Evolutionary conservation across 2,797 vertebrate genomes (phyloP), one percentile per base, ranked within the genome.

Genomic region (Tarsius wallacei): DNA sequence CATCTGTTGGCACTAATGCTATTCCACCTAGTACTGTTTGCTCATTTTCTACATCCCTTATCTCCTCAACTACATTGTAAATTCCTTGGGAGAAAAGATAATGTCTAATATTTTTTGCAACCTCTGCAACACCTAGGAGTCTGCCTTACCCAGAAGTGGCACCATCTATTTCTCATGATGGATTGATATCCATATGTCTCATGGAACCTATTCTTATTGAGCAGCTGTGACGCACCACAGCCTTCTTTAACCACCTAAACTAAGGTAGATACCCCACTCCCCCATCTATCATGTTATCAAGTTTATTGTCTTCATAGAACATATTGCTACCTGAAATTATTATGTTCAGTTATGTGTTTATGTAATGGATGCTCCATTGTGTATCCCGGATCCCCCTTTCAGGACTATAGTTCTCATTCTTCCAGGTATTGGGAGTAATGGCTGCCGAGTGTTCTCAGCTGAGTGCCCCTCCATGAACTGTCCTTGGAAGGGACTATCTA

Each of bases 91-190:
- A 31, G 31, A 7, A 97, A 33, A 94, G 19, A 91, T 47, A 68
- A 47, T 42, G 19, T 92, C 49, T 71, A 85, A n/a, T 81, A 7
- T 68, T 87, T 84, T 91, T 87, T 91, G 55, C 33, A 96, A 68
- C 6, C 31, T 84, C 42, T 31, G 66, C 19, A 89, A 49, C 76
- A 93, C 47, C 59, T 91, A 19, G 33, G 47, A 47, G 5, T 87
- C 16, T 51, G 42, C n/a, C 36, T 92, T n/a, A 55, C 22, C 28
- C 31, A 63, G 73, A 93, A 82, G 13, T 36, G 28, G 31, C 47
- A 55, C 55, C 57, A 42, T 68, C 6, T 90, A 82, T 89, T 93
- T 83, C 71, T 94, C 42, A 90, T 71, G n/a, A 70, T 71, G 49
- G 36, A 14, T 61, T 83, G 47, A 87, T 87, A 36, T 42, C 15